Evolutionary conservation across 2,888 invertebrate species (phyloP).

Genomic region (Perithous albicinctus): DNA sequence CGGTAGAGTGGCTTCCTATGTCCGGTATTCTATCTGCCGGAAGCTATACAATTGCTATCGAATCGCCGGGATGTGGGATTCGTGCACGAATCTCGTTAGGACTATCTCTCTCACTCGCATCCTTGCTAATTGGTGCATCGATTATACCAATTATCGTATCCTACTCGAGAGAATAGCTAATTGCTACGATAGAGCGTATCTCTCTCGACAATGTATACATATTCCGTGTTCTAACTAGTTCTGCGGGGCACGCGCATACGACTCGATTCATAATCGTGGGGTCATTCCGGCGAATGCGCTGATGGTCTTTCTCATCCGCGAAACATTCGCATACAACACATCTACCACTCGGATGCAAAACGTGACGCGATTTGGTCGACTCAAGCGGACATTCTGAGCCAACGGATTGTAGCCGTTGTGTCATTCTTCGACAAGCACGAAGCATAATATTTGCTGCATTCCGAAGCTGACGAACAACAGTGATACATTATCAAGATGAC

Average conservation of each 20-base stretch:
- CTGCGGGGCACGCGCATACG: conserved; percentile 28
- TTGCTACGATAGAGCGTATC: conserved; percentile 71
- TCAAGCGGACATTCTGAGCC: conserved; percentile 12
- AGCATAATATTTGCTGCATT: not conserved
- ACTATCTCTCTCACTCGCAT: conserved; percentile 68
- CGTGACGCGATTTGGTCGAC: conserved; percentile 30
- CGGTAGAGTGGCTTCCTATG: conserved; percentile 18
- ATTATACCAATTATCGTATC: conserved; percentile 82
- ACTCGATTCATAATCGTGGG: conserved; percentile 40
- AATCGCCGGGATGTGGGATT: conserved; percentile 31
- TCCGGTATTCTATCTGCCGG: conserved; percentile 41
- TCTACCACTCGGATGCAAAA: conserved; percentile 1
- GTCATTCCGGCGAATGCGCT: conserved; percentile 25
- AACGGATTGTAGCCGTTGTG: not conserved
- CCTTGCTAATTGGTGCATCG: conserved; percentile 81
- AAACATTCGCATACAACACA: conserved; percentile 2
- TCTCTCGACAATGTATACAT: conserved; percentile 41
- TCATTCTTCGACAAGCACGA: not conserved
- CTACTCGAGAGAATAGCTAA: conserved; percentile 81
- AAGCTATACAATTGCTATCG: conserved; percentile 37
- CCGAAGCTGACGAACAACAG: not conserved
- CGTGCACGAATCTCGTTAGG: conserved; percentile 78
- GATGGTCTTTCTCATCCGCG: conserved; percentile 26
- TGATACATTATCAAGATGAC: not conserved
- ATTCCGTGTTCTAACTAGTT: conserved; percentile 44